These are phyloP conservation scores for Ibidorhyncha struthersii DNA, from an alignment of 2,113 vertebrate species.

Conservation along the genomic window DNA sequence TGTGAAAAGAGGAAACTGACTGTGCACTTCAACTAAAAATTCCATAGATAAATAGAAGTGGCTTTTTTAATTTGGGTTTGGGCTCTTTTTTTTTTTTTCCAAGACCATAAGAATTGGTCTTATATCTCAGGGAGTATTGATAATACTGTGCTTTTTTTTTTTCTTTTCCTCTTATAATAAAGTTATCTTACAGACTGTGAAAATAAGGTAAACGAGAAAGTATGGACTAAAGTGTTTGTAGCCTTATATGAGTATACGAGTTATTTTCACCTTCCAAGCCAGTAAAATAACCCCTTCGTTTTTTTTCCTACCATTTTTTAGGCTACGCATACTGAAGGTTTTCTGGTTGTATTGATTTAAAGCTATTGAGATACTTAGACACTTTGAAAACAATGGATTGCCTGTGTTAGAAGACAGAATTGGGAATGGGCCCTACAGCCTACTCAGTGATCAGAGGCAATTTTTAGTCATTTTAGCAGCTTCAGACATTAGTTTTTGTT, in stretches of 20 bases:
- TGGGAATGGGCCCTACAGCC: not conserved
- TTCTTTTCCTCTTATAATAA: not conserved
- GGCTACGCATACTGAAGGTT: not conserved
- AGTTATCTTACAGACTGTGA: not conserved
- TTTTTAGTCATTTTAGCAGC: not conserved
- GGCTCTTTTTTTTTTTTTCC: not conserved
- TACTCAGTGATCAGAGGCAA: not conserved
- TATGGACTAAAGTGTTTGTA: not conserved
- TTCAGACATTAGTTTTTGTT: not conserved
- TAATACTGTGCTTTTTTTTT: accelerated
- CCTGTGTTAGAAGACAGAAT: not conserved
- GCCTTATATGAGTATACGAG: not conserved
- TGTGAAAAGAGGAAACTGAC: not conserved
- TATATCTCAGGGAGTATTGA: not conserved
- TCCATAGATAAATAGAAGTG: not conserved
- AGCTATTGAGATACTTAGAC: not conserved
- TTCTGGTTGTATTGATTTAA: not conserved
- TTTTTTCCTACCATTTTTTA: not conserved
- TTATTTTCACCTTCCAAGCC: not conserved
- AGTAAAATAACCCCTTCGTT: not conserved
- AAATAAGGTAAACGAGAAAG: not conserved
- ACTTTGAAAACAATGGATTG: not conserved
- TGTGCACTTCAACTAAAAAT: not conserved
- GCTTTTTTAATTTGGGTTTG: not conserved
- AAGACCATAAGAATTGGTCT: not conserved